Conservation (phyloP, 2,797 vertebrate genomes). For the Channa striata region DNA sequence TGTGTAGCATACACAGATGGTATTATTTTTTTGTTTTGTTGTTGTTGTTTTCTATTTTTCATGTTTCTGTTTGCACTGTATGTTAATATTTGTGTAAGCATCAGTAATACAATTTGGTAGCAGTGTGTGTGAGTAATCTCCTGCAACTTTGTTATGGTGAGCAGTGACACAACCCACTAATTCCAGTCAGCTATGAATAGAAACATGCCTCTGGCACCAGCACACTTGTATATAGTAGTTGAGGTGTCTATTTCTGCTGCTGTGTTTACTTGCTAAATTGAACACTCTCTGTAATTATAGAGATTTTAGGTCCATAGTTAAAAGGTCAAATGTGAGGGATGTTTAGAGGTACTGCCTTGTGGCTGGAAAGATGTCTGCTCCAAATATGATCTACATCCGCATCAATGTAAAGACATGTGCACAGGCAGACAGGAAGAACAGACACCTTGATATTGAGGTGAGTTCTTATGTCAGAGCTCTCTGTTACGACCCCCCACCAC, state of each 20-base stretch:
- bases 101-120: constrained; percentile 20
- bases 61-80: not conserved
- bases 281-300: constrained; percentile 81
- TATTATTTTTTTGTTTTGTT: not conserved
- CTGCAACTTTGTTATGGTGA: constrained; percentile 78
- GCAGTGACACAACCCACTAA: constrained; percentile 75
- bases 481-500: constrained; percentile 47
- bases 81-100: not conserved
- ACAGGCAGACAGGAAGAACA: constrained; percentile 36
- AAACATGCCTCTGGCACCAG: constrained; percentile 76
- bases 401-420: constrained; percentile 17
- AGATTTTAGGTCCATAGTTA: constrained; percentile 76
- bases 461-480: constrained; percentile 63
- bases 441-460: constrained; percentile 71
- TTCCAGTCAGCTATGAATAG: constrained; percentile 82
- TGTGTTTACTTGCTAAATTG: constrained; percentile 79
- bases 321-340: constrained; percentile 80
- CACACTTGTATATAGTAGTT: constrained; percentile 72
- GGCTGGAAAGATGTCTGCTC: constrained; percentile 72
- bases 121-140: constrained; percentile 54
- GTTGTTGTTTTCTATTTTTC: not conserved
- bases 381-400: constrained; percentile 38
- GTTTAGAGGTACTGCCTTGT: constrained; percentile 78
- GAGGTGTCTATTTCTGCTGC: constrained; percentile 81
- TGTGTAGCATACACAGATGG: not conserved